These are phyloP conservation scores for Entelurus aequoreus DNA, from an alignment of 2,113 vertebrate genomes.

Conservation along the genomic window DNA sequence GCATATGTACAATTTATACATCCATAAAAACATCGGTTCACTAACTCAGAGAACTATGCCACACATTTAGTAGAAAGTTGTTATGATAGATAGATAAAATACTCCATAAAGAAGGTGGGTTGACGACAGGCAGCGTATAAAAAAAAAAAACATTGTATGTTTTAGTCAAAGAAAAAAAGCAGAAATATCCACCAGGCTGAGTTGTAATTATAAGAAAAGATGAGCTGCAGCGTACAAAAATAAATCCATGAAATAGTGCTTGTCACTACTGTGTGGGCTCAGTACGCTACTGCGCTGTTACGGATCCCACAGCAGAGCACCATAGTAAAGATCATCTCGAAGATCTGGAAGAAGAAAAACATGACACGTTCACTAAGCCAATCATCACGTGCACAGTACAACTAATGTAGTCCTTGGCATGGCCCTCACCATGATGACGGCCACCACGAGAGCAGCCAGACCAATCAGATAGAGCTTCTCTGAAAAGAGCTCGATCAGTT, in stretches of 20 bases:
- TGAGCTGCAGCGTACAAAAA: constrained; percentile 16
- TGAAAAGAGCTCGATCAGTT: constrained; percentile 83
- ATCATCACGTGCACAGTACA: not conserved
- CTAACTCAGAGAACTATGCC: constrained; percentile 35
- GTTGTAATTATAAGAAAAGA: constrained; percentile 16
- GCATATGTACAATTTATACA: constrained; percentile 68
- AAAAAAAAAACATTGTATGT: constrained; percentile 15
- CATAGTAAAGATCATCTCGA: constrained; percentile 73
- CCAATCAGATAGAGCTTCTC: constrained; percentile 91
- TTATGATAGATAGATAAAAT: constrained; percentile 41
- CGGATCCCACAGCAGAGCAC: constrained; percentile 70
- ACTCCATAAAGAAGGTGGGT: constrained; percentile 13
- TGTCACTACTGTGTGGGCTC: constrained; percentile 1
- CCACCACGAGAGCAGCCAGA: constrained; percentile 85
- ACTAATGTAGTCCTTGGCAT: not conserved
- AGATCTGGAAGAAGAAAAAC: constrained; percentile 42
- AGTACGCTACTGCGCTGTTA: constrained; percentile 59
- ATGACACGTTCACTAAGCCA: not conserved
- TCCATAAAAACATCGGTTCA: constrained; percentile 36
- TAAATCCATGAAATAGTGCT: constrained; percentile 2
- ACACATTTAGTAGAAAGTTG: constrained; percentile 17
- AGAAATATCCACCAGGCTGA: constrained; percentile 21
- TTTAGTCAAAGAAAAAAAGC: constrained; percentile 33
- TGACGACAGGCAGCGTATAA: constrained; percentile 6
- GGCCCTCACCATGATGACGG: constrained; percentile 86